A percentile compares a stretch with the other conserved stretches of the same genome.
Conservation (phyloP, 2,888 invertebrate species). For the Leptura quadrifasciata region DNA sequence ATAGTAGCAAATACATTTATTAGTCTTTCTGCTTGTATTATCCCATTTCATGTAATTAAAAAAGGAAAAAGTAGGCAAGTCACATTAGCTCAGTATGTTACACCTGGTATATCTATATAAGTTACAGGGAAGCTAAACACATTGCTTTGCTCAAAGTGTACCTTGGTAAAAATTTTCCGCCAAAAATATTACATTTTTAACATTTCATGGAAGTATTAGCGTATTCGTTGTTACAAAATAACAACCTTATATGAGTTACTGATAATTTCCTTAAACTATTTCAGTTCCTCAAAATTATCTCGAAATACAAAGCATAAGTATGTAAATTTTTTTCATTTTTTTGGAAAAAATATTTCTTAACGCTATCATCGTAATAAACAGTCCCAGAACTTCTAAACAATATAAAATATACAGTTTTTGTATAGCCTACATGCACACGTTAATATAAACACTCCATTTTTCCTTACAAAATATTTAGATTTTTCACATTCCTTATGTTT, state of each 20-base stretch:
- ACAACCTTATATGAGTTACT: neutral
- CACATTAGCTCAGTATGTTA: no score
- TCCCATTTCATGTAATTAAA: no score
- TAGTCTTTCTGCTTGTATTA: no score
- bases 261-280: neutral
- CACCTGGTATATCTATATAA: no score
- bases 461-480: slow-evolving; percentile 41
- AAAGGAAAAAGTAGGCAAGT: no score
- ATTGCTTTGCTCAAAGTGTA: neutral
- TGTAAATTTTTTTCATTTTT: neutral
- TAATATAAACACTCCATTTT: slow-evolving; percentile 34
- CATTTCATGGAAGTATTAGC: neutral
- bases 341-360: slow-evolving; percentile 19
- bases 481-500: slow-evolving; percentile 25
- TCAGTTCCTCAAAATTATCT: slow-evolving; percentile 1
- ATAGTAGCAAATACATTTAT: no score
- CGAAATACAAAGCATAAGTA: slow-evolving; percentile 2
- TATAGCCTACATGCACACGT: slow-evolving; percentile 23
- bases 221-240: neutral
- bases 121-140: no score
- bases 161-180: neutral
- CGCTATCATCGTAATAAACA: neutral
- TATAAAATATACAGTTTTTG: slow-evolving; percentile 25
- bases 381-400: slow-evolving; percentile 26
- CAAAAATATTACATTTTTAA: neutral